Base-by-base conservation (phyloP, 53 echinoderm and acorn worm genomes). In the Echinarachnius parma region DNA sequence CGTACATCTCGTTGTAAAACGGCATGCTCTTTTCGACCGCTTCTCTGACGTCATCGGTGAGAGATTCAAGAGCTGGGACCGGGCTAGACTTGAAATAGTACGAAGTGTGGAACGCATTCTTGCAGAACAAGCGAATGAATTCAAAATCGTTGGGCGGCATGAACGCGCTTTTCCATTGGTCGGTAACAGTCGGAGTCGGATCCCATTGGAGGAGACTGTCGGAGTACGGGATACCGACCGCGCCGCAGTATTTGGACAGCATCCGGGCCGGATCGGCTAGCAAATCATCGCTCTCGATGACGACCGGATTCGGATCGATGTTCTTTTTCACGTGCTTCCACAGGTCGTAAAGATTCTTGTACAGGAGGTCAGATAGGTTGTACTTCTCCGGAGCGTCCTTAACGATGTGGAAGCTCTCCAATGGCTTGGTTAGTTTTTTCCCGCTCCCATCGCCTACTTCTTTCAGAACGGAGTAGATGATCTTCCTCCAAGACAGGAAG, bases 241-340 rank as follows among this genome's bases (percentile, higher is more conserved):
- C 74, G 16, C 27, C 25, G 74, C 74, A 72, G 57, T 56, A 72
- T 15, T 72, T 72, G 74, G 74, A 54, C 1, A 72, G 56, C 57
- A 72, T 57, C 56, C 56, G 46, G 27, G 55, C 42, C 42, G 74
- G 55, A 39, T 72, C 44, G 37, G 74, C 74, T 18, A 72, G 57
- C 25, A 72, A 37, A 35, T 72, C 74, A 26, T 72, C 74, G 45
- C 74, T 72, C 24, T 72, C 74, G 36, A 72, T 39, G 9, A 72
- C 74, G 4, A 72, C 57, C 16, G 74, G 56, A 23, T 29, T 39
- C 11, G 57, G 26, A 35, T 54, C 74, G 15, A 39, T n/a, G 56
- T 54, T 72, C 27, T 72, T 42, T n/a, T 27, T 30, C 28, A 72
- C 74, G 44, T 56, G 22, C 9, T 24, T 9, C 74, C 74, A 72